Percentiles rank a stretch among this genome's conserved stretches.
phyloP scores from a whole-genome alignment of 2,888 invertebrate species.

The Cephonodes hylas region DNA sequence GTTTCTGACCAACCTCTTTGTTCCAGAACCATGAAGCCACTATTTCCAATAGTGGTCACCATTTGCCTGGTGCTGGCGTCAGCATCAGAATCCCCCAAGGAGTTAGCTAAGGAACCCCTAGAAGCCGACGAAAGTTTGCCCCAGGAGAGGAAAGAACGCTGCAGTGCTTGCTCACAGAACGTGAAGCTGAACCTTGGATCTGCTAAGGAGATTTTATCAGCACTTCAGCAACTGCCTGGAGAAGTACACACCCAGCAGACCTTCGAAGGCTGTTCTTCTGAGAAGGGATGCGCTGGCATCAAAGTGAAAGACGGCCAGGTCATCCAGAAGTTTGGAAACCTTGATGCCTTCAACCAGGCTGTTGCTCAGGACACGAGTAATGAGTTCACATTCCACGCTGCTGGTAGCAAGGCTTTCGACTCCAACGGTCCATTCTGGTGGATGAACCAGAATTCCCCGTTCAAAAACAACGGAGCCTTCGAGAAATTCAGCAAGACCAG shows the following conservation, averaged over 20 bases:
- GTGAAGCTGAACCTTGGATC: conserved; percentile 48
- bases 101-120: conserved; percentile 50
- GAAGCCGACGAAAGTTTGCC: conserved; percentile 60
- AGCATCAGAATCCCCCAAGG: conserved; percentile 57
- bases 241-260: conserved; percentile 70
- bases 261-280: conserved; percentile 67
- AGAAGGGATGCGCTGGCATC: conserved; percentile 72
- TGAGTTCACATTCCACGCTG: conserved; percentile 65
- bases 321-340: conserved; percentile 64
- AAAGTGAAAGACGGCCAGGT: conserved; percentile 73
- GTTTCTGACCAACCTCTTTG: conserved; percentile 33
- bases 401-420: conserved; percentile 33
- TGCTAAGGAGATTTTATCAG: conserved; percentile 53
- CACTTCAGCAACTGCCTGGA: conserved; percentile 54
- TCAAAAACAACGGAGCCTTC: conserved; percentile 65
- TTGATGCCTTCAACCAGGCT: conserved; percentile 61
- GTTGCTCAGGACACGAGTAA: conserved; percentile 50
- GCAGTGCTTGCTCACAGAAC: conserved; percentile 51
- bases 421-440: conserved; percentile 80
- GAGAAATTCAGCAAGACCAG: conserved; percentile 61
- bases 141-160: conserved; percentile 57
- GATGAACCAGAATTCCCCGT: conserved; percentile 81
- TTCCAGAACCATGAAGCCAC: conserved; percentile 77
- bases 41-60: conserved; percentile 66
- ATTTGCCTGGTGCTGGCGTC: conserved; percentile 56